Evolutionary conservation across 1,140 invertebrate species (phyloP).

Genomic region (Aphaenogaster floridana): DNA sequence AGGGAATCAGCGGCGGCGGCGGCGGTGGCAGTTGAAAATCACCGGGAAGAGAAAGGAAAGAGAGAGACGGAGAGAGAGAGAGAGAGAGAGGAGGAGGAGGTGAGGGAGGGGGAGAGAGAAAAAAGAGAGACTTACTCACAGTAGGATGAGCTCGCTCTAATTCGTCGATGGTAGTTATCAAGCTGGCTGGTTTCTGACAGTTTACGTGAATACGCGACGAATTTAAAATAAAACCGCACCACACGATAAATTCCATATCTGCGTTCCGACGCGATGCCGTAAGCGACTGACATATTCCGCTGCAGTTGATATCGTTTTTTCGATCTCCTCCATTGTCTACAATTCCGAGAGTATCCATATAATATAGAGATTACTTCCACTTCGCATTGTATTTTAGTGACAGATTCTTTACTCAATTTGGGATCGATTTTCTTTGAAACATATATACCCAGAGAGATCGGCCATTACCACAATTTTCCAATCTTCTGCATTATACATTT

Average conservation of each 20-base stretch:
- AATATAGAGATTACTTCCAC: slow-evolving; percentile 29
- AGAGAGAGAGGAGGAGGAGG: not conserved
- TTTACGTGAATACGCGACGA: slow-evolving; percentile 73
- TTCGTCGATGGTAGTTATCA: slow-evolving; percentile 70
- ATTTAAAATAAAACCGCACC: slow-evolving; percentile 73
- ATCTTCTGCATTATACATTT: not conserved
- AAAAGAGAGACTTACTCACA: slow-evolving; percentile 29
- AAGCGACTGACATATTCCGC: slow-evolving; percentile 65
- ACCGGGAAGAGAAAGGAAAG: slow-evolving; percentile 18
- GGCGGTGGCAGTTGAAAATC: slow-evolving; percentile 18
- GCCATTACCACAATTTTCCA: not conserved
- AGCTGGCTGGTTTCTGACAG: slow-evolving; percentile 69
- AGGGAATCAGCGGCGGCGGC: not conserved
- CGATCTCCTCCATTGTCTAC: slow-evolving; percentile 24
- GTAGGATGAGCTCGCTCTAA: slow-evolving; percentile 68
- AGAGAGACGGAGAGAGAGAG: not conserved
- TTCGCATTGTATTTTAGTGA: slow-evolving; percentile 7
- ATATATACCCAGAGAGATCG: not conserved
- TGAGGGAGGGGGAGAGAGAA: not conserved
- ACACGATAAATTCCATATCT: slow-evolving; percentile 68
- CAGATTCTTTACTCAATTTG: not conserved
- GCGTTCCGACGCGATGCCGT: slow-evolving; percentile 57
- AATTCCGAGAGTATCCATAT: slow-evolving; percentile 30
- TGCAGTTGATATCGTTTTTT: slow-evolving; percentile 51
- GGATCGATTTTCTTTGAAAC: not conserved